Base-by-base conservation (phyloP, 2,888 invertebrate genomes). In the Coleophora flavipennella region DNA sequence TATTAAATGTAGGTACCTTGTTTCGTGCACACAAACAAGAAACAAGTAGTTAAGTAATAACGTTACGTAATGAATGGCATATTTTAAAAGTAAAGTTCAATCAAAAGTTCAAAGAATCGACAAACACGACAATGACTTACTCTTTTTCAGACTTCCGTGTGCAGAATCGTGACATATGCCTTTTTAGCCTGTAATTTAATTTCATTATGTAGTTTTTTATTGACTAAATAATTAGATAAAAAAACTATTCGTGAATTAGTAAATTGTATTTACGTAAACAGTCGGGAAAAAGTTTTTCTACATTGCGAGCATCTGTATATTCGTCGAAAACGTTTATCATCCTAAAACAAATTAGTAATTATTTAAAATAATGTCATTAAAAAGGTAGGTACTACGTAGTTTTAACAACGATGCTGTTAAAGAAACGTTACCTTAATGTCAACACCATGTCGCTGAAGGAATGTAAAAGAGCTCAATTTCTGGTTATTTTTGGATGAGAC, bases 251-350 rank as follows among this genome's bases (percentile, higher is more conserved):
- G 3, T 6, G 6, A 20, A 3, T 20, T 4, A 20, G 20, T 20
- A 20, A 20, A 20, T 20, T 20, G 20, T 4, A 62, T 66, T 69
- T 53, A 75, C 75, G 69, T 57, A 42, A 64, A 73, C 20, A 70
- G 40, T 45, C 64, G 64, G 13, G 59, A 48, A 43, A 70, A 75
- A 1, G 57, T 55, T 14, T 56, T 50, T 14, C 49, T 47, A 45
- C 75, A 76, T 32, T 65, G 47, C 1, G 53, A 53, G 45, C 76
- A 76, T 8, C 64, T 59, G 34, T 68, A 62, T 8, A 58, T 50
- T 12, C 51, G 49, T 28, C 47, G 33, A 36, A 31, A 20, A 20
- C 20, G 20, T 20, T 20, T 20, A 3, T 20, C 20, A 20, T 20
- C 20, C 20, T 20, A 20, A 20, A 20, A 20, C 3, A 20, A 59